A percentile compares a stretch with the other conserved stretches of the same genome.
phyloP scores from a whole-genome alignment of 1,140 invertebrate species.

The Caenorhabditis brenneri region DNA sequence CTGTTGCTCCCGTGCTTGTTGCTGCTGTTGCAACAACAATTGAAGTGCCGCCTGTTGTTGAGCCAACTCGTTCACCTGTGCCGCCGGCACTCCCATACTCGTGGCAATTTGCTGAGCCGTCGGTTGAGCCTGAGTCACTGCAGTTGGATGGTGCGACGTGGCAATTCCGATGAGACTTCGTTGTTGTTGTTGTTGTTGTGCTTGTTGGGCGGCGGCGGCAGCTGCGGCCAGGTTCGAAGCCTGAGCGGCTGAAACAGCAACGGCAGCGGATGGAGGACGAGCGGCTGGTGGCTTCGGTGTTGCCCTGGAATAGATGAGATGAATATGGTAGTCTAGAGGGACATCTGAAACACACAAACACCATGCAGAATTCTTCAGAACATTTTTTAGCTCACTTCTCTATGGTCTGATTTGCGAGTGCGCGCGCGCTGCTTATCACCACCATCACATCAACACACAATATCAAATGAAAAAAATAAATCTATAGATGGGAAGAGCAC shows the following conservation, averaged over 20 bases:
- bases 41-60: not conserved
- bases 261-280: not conserved
- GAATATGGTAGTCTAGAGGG: too few relatives aligned
- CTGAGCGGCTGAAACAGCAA: not conserved
- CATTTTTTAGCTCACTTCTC: too few relatives aligned
- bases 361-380: too few relatives aligned
- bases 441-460: not conserved
- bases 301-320: constrained; percentile 17
- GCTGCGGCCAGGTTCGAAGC: too few relatives aligned
- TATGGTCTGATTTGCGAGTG: too few relatives aligned
- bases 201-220: not conserved
- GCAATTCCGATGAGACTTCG: not conserved
- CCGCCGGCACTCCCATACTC: not conserved
- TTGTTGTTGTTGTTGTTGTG: not conserved
- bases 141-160: not conserved
- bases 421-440: too few relatives aligned
- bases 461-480: too few relatives aligned
- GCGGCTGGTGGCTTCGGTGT: not conserved
- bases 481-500: too few relatives aligned
- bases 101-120: not conserved
- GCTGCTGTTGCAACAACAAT: not conserved
- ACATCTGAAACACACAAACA: too few relatives aligned
- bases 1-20: not conserved
- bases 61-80: not conserved
- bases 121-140: not conserved